Evolutionary conservation across 2,113 vertebrate genomes (phyloP), one percentile per base, ranked within the genome.

Genomic region (Nycticorax nycticorax): DNA sequence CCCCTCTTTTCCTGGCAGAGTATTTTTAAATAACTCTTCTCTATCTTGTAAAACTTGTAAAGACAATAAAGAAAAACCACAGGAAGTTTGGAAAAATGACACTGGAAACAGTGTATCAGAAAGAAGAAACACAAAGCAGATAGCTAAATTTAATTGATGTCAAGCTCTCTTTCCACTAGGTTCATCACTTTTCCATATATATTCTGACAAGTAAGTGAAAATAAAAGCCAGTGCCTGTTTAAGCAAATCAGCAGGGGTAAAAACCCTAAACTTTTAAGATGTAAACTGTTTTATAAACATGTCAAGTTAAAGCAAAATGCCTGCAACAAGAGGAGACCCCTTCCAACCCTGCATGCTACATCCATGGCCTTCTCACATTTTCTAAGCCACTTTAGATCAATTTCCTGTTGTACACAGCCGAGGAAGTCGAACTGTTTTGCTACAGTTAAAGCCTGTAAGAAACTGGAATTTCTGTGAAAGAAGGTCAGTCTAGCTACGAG

Each of bases 211-310:
- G 91, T 63, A 97, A 95, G 80, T 55, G 87, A 94, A 95, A 97
- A 92, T 85, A 91, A 92, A 90, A 89, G 81, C 80, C 88, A 92
- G 91, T 76, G 77, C 32, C 86, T 96, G 93, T 57, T 93, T 88
- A 83, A 92, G 93, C 35, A 21, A 92, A 96, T 94, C 94, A 95
- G 90, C 93, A 88, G 93, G 89, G 93, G 89, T 94, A 96, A 95
- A 96, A 93, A 35, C 74, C 91, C 93, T 73, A 88, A 96, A 96
- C 78, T 96, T 94, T 30, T 77, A 73, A 85, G 95, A 93, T 77
- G 93, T 88, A 95, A 96, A 93, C 92, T 96, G 96, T 96, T 97
- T 97, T 95, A 96, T 96, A 96, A 96, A 96, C 96, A 96, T 94
- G 93, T 96, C 96, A 96, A 95, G 95, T 66, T 69, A 90, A 82